Evolutionary conservation across 2,888 invertebrate genomes (phyloP).

Genomic region (Morinoia aosen): DNA sequence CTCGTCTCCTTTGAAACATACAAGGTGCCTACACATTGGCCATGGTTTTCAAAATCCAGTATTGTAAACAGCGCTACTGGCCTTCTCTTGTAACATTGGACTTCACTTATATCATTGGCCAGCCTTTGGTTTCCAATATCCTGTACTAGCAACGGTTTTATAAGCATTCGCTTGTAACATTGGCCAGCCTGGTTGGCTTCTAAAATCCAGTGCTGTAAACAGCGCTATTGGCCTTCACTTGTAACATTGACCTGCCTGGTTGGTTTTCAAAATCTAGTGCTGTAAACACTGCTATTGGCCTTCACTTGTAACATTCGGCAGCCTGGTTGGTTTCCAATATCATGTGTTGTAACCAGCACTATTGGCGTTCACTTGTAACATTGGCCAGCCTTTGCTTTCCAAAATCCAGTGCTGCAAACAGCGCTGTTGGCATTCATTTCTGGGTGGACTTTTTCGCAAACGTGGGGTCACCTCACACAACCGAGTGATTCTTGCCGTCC

Average conservation of each 20-base stretch:
- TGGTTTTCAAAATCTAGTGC: conserved; percentile 16
- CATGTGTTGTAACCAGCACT: too few species aligned
- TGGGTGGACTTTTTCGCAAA: too few species aligned
- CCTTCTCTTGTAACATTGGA: conserved; percentile 40
- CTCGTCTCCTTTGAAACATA: conserved; percentile 86
- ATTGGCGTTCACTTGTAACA: too few species aligned
- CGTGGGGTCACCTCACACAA: too few species aligned
- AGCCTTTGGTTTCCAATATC: conserved; percentile 55
- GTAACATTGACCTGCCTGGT: too few species aligned
- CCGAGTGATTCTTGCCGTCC: too few species aligned
- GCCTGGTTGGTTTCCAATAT: neutral
- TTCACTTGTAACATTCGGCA: too few species aligned
- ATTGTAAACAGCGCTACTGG: neutral
- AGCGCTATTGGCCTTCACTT: conserved; percentile 50
- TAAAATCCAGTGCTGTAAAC: neutral
- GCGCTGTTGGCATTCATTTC: conserved; percentile 38
- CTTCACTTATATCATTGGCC: too few species aligned
- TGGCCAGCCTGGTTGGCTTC: conserved; percentile 54
- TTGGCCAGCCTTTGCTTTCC: neutral
- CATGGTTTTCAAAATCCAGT: conserved; percentile 56
- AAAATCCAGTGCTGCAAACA: neutral
- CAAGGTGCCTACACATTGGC: conserved; percentile 74
- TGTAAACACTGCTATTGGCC: neutral
- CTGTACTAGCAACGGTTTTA: too few species aligned
- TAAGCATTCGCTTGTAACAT: too few species aligned